Evolutionary conservation across 2,113 vertebrate genomes (phyloP).

Genomic region (Tychaedon coryphoeus): DNA sequence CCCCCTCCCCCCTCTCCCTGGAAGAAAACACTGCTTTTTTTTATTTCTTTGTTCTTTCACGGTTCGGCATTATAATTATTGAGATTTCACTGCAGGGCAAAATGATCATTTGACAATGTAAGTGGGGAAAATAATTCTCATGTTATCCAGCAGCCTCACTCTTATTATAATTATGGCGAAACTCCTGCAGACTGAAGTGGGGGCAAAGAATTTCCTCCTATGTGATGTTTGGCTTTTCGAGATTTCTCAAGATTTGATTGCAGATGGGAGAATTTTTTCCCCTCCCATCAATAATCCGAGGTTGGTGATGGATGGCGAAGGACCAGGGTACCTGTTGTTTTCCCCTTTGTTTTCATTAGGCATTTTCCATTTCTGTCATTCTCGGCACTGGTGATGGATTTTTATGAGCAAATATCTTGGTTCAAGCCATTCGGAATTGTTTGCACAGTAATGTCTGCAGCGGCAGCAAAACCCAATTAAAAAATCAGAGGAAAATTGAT

Average conservation of each 20-base stretch:
- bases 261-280: background rate
- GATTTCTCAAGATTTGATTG: background rate
- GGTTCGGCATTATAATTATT: constrained; percentile 55
- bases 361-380: constrained; percentile 7
- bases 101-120: constrained; percentile 54
- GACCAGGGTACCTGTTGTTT: constrained; percentile 30
- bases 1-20: background rate
- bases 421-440: background rate
- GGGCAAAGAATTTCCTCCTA: constrained; percentile 19
- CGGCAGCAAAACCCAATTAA: background rate
- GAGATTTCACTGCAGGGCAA: constrained; percentile 60
- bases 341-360: constrained; percentile 47
- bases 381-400: background rate
- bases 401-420: constrained; percentile 10
- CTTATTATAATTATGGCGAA: background rate
- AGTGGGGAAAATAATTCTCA: constrained; percentile 31
- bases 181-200: constrained; percentile 42
- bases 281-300: background rate
- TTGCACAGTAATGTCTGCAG: background rate
- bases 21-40: constrained; percentile 19
- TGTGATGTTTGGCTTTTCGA: background rate
- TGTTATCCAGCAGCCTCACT: constrained; percentile 44
- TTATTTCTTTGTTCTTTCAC: constrained; percentile 52
- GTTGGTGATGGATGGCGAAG: constrained; percentile 2
- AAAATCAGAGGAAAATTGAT: background rate